Evolutionary conservation across 2,888 invertebrate genomes (phyloP).

Genomic region (Hirtodrosophila histrioides): DNA sequence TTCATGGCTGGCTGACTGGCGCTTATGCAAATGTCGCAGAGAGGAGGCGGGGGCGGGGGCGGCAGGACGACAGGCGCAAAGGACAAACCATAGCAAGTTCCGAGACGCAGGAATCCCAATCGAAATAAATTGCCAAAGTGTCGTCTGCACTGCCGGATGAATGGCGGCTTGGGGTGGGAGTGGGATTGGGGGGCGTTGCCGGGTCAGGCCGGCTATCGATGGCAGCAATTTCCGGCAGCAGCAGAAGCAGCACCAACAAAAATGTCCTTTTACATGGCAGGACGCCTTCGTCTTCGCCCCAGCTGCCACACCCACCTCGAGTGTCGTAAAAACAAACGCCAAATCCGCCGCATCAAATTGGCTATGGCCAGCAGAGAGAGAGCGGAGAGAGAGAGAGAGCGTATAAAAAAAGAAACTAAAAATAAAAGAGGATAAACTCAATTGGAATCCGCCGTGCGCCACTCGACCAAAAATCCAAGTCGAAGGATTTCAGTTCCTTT

Average conservation of each 20-base stretch:
- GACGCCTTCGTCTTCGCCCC: constrained; percentile 42
- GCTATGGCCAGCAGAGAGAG: constrained; percentile 45
- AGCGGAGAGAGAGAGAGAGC: constrained; percentile 31
- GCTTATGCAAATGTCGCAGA: constrained; percentile 70
- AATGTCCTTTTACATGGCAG: constrained; percentile 68
- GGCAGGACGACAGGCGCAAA: constrained; percentile 23
- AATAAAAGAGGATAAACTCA: constrained; percentile 47
- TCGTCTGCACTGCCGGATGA: constrained; percentile 51
- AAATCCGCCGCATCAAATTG: constrained; percentile 74
- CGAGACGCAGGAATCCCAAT: constrained; percentile 57
- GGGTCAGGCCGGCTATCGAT: constrained; percentile 62
- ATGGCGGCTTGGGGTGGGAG: constrained; percentile 11
- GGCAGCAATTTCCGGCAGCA: constrained; percentile 73
- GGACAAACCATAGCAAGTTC: constrained; percentile 47
- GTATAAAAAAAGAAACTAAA: constrained; percentile 10
- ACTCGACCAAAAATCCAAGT: constrained; percentile 40
- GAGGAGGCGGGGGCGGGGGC: not conserved
- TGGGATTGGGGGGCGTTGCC: constrained; percentile 37
- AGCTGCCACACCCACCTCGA: constrained; percentile 24
- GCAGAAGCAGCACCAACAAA: constrained; percentile 19
- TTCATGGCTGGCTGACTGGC: constrained; percentile 70
- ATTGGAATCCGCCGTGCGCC: constrained; percentile 57
- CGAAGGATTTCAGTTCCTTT: constrained; percentile 27
- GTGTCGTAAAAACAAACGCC: constrained; percentile 75
- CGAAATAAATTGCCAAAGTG: constrained; percentile 78